Evolutionary conservation across 2,113 vertebrate genomes (phyloP).

Genomic region (Phaethon lepturus): DNA sequence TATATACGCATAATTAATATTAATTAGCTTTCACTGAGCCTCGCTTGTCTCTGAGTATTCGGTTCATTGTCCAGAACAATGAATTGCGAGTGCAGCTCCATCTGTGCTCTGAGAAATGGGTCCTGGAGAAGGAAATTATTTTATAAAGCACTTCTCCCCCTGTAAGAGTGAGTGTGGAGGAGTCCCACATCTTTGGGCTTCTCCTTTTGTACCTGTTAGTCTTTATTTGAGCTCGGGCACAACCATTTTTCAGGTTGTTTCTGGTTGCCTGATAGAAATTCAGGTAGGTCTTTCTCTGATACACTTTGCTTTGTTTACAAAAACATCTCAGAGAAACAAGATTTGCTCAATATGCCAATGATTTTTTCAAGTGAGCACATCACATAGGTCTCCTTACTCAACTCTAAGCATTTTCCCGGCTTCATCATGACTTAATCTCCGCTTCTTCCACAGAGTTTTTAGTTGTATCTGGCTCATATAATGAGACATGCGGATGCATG

Average conservation of each 20-base stretch:
- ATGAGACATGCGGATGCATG: background rate
- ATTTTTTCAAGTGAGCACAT: background rate
- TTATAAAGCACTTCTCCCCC: background rate
- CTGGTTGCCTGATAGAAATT: background rate
- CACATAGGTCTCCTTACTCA: background rate
- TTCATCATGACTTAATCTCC: too few relatives aligned
- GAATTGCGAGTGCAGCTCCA: background rate
- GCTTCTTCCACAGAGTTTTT: background rate
- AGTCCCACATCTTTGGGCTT: background rate
- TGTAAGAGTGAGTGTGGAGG: too few relatives aligned
- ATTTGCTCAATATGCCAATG: background rate
- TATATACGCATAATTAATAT: accelerated
- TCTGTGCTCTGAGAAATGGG: background rate
- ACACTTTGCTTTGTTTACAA: background rate
- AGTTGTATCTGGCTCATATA: background rate
- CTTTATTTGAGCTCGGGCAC: background rate
- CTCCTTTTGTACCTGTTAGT: background rate
- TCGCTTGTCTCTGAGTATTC: accelerated
- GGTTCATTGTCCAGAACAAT: background rate
- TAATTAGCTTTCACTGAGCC: background rate
- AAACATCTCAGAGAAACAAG: background rate
- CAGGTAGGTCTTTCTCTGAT: background rate
- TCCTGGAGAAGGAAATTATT: background rate
- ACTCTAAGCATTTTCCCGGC: background rate
- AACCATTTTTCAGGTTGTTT: background rate